These are phyloP conservation scores for Aix galericulata DNA, from an alignment of 2,113 vertebrate species.

Conservation along the genomic window DNA sequence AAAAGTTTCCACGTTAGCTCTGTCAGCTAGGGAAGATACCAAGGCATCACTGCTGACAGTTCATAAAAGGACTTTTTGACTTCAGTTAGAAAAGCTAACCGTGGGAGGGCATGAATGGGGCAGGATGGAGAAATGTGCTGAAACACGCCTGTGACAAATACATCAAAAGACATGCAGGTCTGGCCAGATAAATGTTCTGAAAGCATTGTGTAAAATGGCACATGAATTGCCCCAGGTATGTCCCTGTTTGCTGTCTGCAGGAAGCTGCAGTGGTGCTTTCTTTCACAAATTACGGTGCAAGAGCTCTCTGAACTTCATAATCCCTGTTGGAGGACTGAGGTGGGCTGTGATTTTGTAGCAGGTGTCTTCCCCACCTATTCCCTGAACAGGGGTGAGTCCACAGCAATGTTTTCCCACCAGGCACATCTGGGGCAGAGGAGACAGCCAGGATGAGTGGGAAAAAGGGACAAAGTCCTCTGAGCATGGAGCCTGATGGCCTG, in stretches of 20 bases:
- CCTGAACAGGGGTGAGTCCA: not conserved
- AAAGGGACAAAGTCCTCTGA: not conserved
- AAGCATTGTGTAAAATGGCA: not conserved
- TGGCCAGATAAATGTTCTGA: not conserved
- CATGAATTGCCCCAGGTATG: not conserved
- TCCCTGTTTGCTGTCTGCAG: not conserved
- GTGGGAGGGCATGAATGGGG: not conserved
- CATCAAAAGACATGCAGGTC: not conserved
- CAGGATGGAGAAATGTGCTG: not conserved
- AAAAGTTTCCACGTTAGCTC: not conserved
- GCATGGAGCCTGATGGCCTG: not conserved
- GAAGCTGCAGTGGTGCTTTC: not conserved
- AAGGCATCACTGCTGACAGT: not conserved
- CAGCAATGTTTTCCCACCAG: not conserved
- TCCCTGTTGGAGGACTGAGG: not conserved
- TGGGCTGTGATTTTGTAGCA: not conserved
- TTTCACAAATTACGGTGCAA: not conserved
- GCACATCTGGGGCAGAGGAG: not conserved
- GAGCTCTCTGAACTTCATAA: not conserved
- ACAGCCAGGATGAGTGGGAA: accelerated
- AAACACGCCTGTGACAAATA: not conserved
- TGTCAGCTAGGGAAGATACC: not conserved
- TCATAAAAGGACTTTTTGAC: not conserved
- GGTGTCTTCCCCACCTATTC: not conserved
- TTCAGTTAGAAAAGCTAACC: not conserved